These are phyloP conservation scores for Cryptoprocta ferox DNA, from an alignment of 2,797 vertebrate genomes.

Conservation along the genomic window DNA sequence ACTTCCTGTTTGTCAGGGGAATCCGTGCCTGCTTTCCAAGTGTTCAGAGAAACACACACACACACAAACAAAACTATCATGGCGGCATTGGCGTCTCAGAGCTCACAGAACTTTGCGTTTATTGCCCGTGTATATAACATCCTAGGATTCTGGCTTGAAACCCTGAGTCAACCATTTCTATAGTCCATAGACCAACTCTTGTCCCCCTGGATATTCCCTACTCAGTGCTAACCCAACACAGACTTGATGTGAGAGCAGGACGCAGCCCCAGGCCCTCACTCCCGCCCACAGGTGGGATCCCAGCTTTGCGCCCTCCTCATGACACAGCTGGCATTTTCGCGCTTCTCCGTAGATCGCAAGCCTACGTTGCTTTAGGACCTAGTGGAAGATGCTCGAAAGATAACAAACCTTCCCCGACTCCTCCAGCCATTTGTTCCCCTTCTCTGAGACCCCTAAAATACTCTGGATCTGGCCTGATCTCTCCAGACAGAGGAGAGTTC, in stretches of 20 bases:
- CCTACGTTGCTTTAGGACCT: neutral
- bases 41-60: neutral
- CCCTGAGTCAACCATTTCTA: neutral
- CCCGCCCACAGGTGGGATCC: neutral
- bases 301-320: fast-evolving
- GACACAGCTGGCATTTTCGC: neutral
- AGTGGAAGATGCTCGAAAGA: neutral
- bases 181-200: neutral
- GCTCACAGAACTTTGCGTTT: neutral
- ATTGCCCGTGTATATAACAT: neutral
- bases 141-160: neutral
- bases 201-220: no score
- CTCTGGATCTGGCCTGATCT: neutral
- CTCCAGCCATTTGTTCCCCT: neutral
- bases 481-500: neutral
- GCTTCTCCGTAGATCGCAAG: neutral
- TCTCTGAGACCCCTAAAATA: fast-evolving
- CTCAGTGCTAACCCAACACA: fast-evolving
- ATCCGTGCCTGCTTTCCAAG: neutral
- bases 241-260: neutral
- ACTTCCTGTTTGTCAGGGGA: neutral
- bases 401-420: neutral
- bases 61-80: no score
- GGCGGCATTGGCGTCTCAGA: neutral
- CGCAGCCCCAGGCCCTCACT: neutral